phyloP scores from a whole-genome alignment of 2,888 invertebrate genomes.

The Epistrophe eligans region DNA sequence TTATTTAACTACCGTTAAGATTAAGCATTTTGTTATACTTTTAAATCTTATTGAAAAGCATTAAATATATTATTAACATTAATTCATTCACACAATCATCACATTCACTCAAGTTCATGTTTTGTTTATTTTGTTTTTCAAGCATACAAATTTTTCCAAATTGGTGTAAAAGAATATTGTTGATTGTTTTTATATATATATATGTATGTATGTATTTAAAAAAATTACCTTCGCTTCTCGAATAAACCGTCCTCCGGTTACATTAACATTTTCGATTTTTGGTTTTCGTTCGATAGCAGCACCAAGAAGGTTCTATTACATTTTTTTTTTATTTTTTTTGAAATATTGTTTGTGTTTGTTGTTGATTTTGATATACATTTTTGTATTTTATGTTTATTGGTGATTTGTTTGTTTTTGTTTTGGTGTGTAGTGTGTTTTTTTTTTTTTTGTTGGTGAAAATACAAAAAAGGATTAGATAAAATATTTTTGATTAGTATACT shows the following conservation, averaged over 20 bases:
- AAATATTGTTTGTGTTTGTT: slow-evolving; percentile 58
- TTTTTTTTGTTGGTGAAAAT: slow-evolving; percentile 78
- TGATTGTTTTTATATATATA: neutral
- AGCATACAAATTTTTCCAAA: slow-evolving; percentile 26
- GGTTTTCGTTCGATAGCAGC: slow-evolving; percentile 96
- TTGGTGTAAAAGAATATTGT: slow-evolving; percentile 24
- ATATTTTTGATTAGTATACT: slow-evolving; percentile 78
- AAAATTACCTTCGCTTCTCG: slow-evolving; percentile 97
- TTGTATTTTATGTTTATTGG: slow-evolving; percentile 77
- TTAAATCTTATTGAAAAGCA: slow-evolving; percentile 60
- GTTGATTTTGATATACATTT: slow-evolving; percentile 55
- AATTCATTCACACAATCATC: slow-evolving; percentile 23
- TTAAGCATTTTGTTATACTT: slow-evolving; percentile 22
- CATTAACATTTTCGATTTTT: slow-evolving; percentile 97
- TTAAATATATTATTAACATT: slow-evolving; percentile 57
- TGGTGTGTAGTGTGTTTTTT: slow-evolving; percentile 70
- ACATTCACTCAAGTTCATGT: slow-evolving; percentile 27
- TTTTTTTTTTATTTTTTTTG: slow-evolving; percentile 55
- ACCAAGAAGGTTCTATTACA: slow-evolving; percentile 86
- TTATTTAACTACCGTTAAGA: slow-evolving; percentile 28
- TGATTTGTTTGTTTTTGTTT: slow-evolving; percentile 69
- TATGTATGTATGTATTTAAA: neutral
- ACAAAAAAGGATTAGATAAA: slow-evolving; percentile 82
- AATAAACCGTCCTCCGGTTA: slow-evolving; percentile 97
- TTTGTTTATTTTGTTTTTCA: slow-evolving; percentile 10